Percentiles rank a stretch among this genome's conserved stretches.
Evolutionary conservation across 1,140 invertebrate species (phyloP).

Genomic region (Aplysia californica): DNA sequence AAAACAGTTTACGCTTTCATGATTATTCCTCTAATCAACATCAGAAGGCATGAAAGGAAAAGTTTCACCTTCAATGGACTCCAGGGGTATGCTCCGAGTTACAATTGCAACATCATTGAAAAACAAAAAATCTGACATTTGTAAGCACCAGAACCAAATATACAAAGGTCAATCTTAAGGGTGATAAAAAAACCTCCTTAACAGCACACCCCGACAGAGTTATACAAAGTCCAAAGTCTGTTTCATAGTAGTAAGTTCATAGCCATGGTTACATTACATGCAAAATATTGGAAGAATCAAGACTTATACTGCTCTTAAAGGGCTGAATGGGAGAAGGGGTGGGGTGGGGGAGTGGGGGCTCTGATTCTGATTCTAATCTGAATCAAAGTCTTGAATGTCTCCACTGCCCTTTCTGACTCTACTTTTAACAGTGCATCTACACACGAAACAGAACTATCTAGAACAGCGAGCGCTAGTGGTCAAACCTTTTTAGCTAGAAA

Average conservation of each 20-base stretch:
- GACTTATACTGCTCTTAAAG: neutral
- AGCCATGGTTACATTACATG: too few relatives aligned
- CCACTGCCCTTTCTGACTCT: neutral
- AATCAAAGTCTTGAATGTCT: neutral
- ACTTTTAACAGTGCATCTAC: neutral
- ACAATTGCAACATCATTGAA: neutral
- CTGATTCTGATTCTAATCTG: too few relatives aligned
- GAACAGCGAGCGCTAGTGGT: neutral
- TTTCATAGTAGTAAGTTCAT: too few relatives aligned
- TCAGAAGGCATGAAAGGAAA: neutral
- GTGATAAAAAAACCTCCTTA: too few relatives aligned
- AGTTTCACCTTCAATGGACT: neutral
- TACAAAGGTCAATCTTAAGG: neutral
- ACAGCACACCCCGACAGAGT: too few relatives aligned
- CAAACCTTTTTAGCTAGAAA: conserved; percentile 52
- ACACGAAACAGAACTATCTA: neutral
- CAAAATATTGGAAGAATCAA: too few relatives aligned
- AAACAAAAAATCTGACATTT: neutral
- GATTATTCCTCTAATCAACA: neutral
- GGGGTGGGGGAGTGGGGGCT: neutral
- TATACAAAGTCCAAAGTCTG: too few relatives aligned
- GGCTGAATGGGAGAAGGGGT: neutral
- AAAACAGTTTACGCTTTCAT: neutral
- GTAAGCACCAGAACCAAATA: neutral
- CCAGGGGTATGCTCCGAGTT: neutral